These are phyloP conservation scores for Sparus aurata DNA, from an alignment of 2,797 vertebrate species.

Conservation along the genomic window DNA sequence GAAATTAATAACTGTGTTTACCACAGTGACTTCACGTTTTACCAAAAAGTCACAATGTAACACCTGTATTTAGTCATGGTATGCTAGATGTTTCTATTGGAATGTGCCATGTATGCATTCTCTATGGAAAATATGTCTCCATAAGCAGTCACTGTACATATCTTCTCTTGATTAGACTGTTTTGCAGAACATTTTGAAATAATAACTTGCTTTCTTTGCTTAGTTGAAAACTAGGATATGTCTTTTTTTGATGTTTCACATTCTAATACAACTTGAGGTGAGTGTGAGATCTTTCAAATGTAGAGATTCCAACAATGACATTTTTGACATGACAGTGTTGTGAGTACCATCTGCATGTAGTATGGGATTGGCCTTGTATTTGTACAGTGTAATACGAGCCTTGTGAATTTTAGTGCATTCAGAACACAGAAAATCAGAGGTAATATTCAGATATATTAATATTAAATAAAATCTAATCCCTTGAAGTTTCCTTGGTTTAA, in stretches of 20 bases:
- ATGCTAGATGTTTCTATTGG: background rate
- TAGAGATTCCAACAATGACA: background rate
- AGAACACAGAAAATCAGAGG: conserved; percentile 4
- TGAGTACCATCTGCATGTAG: background rate
- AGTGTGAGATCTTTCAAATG: conserved; percentile 1
- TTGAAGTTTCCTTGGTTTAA: background rate
- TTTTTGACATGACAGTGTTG: background rate
- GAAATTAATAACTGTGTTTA: background rate
- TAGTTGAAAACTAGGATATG: background rate
- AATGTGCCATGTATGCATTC: background rate
- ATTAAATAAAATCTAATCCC: background rate
- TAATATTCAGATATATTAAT: background rate
- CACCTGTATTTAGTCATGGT: background rate
- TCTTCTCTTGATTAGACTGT: conserved; percentile 5
- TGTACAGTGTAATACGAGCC: background rate
- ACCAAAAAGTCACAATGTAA: background rate
- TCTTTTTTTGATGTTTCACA: background rate
- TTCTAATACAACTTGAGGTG: conserved; percentile 9
- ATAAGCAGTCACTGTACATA: background rate
- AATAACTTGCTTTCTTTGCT: background rate
- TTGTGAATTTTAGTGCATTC: background rate
- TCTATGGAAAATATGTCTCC: background rate
- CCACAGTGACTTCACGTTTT: background rate
- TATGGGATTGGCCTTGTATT: background rate
- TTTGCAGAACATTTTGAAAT: background rate